Evolutionary conservation across 2,888 invertebrate genomes (phyloP).

Genomic region (Folsomia candida): DNA sequence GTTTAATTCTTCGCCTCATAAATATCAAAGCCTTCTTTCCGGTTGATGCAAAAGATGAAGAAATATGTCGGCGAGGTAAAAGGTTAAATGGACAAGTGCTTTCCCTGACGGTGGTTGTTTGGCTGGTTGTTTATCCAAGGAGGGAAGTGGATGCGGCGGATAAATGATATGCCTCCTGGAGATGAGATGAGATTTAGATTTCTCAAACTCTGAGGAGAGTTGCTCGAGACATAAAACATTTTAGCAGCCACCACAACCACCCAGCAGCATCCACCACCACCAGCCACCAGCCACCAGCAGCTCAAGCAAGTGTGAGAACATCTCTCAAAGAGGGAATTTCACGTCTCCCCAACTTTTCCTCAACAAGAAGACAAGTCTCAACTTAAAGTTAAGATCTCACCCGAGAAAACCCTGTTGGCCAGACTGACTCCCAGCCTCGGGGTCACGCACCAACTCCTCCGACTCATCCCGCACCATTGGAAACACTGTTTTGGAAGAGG

Average conservation of each 20-base stretch:
- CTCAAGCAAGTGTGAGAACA: background rate
- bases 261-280: background rate
- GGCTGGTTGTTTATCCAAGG: no score
- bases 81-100: no score
- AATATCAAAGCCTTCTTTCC: no score
- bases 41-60: no score
- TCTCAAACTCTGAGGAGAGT: background rate
- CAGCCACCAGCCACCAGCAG: background rate
- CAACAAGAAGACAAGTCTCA: background rate
- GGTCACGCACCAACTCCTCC: background rate
- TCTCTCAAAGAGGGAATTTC: background rate
- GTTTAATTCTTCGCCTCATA: no score
- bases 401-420: background rate
- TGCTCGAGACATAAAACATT: background rate
- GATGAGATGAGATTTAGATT: background rate
- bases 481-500: no score
- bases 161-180: background rate
- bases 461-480: no score
- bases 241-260: no score
- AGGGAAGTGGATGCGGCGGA: no score
- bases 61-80: no score
- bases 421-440: background rate
- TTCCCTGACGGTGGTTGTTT: no score
- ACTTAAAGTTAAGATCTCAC: background rate
- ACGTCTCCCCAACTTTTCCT: conserved; percentile 3